Evolutionary conservation across 1,140 invertebrate genomes (phyloP).

Genomic region (Platorchestia sp.): DNA sequence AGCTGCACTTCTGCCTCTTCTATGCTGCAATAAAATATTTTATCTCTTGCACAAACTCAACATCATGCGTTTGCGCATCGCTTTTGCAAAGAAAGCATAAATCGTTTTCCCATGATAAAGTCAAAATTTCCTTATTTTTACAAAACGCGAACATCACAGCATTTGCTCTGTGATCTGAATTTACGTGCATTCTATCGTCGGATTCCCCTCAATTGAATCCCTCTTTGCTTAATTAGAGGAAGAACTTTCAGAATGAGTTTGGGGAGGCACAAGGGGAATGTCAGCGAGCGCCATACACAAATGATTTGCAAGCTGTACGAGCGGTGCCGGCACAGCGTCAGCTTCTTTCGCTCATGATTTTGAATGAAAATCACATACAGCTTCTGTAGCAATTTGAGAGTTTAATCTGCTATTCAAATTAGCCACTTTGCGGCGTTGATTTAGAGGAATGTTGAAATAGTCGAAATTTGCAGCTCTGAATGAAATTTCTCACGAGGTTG

Average conservation of each 20-base stretch:
- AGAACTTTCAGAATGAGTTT: slow-evolving; percentile 1
- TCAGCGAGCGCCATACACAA: background rate
- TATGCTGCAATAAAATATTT: background rate
- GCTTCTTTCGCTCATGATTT: background rate
- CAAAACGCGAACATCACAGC: background rate
- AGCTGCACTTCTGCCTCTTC: background rate
- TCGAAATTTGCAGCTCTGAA: no score
- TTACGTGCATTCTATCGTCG: background rate
- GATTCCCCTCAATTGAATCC: background rate
- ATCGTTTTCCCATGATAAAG: background rate
- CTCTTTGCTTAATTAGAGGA: background rate
- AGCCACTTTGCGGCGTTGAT: no score
- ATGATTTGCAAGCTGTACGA: background rate
- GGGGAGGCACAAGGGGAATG: background rate
- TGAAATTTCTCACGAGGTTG: no score
- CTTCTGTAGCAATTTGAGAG: no score
- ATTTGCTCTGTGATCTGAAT: background rate
- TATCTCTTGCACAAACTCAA: no score
- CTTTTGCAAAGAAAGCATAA: background rate
- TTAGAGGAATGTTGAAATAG: no score
- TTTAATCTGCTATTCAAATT: no score
- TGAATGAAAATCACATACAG: background rate
- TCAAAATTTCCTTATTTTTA: background rate
- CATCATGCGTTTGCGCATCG: background rate
- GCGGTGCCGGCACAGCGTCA: background rate